Base-by-base conservation (phyloP, 2,113 vertebrate genomes). In the Scartelaos histophorus region DNA sequence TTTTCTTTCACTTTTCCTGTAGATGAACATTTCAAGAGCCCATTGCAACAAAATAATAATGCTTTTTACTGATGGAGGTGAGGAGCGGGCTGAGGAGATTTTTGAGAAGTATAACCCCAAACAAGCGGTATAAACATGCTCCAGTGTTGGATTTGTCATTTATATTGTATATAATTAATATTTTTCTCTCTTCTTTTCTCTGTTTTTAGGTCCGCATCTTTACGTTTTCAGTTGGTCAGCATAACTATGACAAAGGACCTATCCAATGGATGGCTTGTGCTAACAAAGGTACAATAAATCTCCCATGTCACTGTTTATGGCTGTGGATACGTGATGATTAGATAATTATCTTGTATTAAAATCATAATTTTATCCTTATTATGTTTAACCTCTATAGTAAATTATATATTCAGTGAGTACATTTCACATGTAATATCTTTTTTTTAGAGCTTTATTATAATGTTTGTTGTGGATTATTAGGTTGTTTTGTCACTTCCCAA, bases 41-140 rank as follows among this genome's bases (percentile, higher is more conserved):
- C 95, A 98, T 89, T 99, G 97, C 86, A 99, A 99, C 89, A 99
- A 97, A 91, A 98, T 99, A 75, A 99, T 99, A 76, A 99, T 99
- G 97, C 90, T 99, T 35, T 99, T 99, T 89, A 99, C 97, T 13
- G 97, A 99, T 34, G 97, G 97, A 69, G 97, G 97, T 69, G 97
- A 99, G 85, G 97, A 99, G 83, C 92, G 92, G 83, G 97, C 97
- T 0, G 94, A 97, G 76, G 96, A 97, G 89, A 97, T 98, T 88
- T 98, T 99, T 87, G 38, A 94, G 15, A 94, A 94, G 79, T 96
- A 97, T 65, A 98, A 99, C 53, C 91, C 93, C 24, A 93, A 96
- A 57, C 95, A 95, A 92, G 95, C 92, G 85, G 97, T 98, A 87
- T 35, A 74, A 34, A 13, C 29, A 0, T 17, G 15, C 25, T 62